phyloP scores from a whole-genome alignment of 2,888 invertebrate genomes.

The Pherbina coryleti region DNA sequence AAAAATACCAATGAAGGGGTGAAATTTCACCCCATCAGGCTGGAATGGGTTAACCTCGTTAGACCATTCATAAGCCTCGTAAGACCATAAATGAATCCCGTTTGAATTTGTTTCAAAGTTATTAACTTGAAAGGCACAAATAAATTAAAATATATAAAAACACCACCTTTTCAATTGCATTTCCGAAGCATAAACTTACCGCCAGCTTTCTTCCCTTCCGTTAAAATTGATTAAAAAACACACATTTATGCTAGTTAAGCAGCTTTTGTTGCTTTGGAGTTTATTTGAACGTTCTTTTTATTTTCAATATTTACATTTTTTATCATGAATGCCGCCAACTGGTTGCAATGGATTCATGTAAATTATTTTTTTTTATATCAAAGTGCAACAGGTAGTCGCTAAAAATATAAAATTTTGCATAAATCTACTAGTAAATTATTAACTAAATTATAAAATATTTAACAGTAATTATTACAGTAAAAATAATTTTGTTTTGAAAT shows the following conservation, averaged over 20 bases:
- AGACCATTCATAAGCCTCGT: too few species aligned
- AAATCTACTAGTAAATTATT: neutral
- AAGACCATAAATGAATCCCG: too few species aligned
- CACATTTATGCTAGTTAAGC: neutral
- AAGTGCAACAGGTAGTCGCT: neutral
- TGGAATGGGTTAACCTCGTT: too few species aligned
- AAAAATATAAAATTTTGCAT: slow-evolving; percentile 3
- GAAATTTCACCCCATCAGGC: too few species aligned
- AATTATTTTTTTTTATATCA: neutral
- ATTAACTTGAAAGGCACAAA: too few species aligned
- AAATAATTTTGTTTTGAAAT: neutral
- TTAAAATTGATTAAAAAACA: neutral
- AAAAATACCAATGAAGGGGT: too few species aligned
- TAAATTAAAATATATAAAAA: too few species aligned
- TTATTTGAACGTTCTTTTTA: neutral
- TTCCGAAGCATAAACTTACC: too few species aligned
- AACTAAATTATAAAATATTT: slow-evolving; percentile 10
- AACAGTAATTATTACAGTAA: neutral
- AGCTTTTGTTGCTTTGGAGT: neutral
- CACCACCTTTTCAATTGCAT: too few species aligned
- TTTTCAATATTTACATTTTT: slow-evolving; percentile 22
- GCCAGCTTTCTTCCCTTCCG: neutral
- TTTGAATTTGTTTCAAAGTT: too few species aligned
- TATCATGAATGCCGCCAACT: neutral
- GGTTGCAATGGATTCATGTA: neutral